Conservation (phyloP, 35 echinoderm and acorn worm species). For the Holothuria glaberrima region DNA sequence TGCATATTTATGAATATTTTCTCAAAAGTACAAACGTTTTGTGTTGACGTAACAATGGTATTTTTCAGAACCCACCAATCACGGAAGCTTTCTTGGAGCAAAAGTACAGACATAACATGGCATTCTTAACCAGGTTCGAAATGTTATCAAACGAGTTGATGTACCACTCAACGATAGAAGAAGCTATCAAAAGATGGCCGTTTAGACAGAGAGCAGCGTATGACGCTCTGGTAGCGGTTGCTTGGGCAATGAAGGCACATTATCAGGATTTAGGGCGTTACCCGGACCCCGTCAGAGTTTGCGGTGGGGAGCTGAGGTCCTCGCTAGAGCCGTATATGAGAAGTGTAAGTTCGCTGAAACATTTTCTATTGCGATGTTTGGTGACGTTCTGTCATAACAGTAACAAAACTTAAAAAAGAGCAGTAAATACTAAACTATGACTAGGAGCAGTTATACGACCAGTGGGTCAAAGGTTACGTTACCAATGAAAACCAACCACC, state of each 20-base stretch:
- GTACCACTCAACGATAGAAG: conserved; percentile 51
- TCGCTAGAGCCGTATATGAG: conserved; percentile 1
- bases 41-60: too few relatives aligned
- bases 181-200: conserved; percentile 66
- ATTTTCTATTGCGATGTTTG: too few relatives aligned
- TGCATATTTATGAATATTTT: too few relatives aligned
- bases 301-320: neutral
- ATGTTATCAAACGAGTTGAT: conserved; percentile 39
- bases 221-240: conserved; percentile 63
- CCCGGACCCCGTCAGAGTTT: conserved; percentile 1
- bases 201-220: conserved; percentile 70
- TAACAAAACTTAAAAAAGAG: too few relatives aligned
- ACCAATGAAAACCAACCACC: too few relatives aligned
- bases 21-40: too few relatives aligned
- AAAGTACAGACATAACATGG: conserved; percentile 69
- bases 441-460: too few relatives aligned
- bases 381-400: too few relatives aligned
- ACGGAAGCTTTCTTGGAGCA: conserved; percentile 65
- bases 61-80: conserved; percentile 35
- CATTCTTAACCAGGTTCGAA: conserved; percentile 78
- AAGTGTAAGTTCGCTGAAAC: neutral
- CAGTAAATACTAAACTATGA: too few relatives aligned
- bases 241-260: conserved; percentile 50
- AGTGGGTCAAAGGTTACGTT: too few relatives aligned
- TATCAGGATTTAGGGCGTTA: neutral